Base-by-base conservation (phyloP, 2,888 invertebrate genomes). In the Lithophane leautieri region DNA sequence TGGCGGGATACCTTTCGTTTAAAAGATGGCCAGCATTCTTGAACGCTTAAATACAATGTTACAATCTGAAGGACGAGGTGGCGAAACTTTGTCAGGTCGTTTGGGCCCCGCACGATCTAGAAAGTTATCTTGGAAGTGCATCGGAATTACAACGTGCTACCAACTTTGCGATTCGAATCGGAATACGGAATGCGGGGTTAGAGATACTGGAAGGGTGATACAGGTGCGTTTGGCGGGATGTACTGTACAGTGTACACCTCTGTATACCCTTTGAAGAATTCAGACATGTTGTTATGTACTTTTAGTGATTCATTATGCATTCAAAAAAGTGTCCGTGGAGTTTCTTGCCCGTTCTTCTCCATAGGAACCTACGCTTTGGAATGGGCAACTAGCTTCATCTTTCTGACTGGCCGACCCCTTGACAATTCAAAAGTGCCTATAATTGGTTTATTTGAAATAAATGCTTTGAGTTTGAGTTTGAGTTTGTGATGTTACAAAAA, bases 51-150 rank as follows among this genome's bases (percentile, higher is more conserved):
- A 87, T 88, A 91, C 89, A 90, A 90, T 91, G 92, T 91, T 82
- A 90, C 89, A 90, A 89, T 88, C 83, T 89, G 86, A 87, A 85
- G 86, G 86, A 87, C 78, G 82, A 87, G 87, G 88, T 84, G 88
- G 89, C 89, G 83, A 86, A 94, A 95, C 93, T 95, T 94, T 92
- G 94, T 94, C 94, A 94, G 94, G 92, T 94, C 94, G 94, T 94
- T 94, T 93, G 91, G 93, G 91, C 90, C 91, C 89, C 90, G 87
- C 92, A 90, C 93, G 92, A 94, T 93, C 93, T 89, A 86, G 90
- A 92, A 94, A 95, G 94, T 95, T 95, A 94, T 94, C 94, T 93
- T 89, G 89, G 76, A 89, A 95, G 95, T 95, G 95, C 95, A 95
- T 95, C 92, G 93, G 92, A 93, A 94, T 94, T 95, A 94, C 94